A percentile compares a stretch with the other conserved stretches of the same genome.
Conservation (phyloP, 1,140 invertebrate species). For the Hyposmocoma kahamanoa region DNA sequence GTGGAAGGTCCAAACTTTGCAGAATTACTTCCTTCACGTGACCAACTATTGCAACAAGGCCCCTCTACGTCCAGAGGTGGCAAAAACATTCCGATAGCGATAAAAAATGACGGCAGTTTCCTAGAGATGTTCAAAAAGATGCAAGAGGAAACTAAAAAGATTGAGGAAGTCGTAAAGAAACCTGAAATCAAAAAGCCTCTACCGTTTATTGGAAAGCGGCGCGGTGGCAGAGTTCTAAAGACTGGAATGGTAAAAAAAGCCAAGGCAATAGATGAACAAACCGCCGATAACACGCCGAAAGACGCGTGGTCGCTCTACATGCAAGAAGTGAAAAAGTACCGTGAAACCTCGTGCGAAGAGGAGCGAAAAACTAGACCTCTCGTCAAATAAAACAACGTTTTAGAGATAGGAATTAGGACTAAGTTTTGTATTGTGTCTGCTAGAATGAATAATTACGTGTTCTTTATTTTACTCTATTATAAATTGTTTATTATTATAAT, state of each 20-base stretch:
- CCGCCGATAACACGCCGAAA: constrained; percentile 79
- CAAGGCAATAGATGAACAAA: constrained; percentile 78
- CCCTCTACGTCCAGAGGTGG: constrained; percentile 45
- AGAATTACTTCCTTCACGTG: constrained; percentile 43
- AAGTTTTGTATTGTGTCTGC: constrained; percentile 35
- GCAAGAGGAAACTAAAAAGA: constrained; percentile 77
- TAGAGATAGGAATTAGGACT: constrained; percentile 15
- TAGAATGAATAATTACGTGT: constrained; percentile 29
- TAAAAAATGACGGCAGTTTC: constrained; percentile 89
- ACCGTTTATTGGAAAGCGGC: constrained; percentile 84
- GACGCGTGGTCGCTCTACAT: constrained; percentile 95
- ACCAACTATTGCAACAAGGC: constrained; percentile 28
- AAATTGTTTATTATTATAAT: constrained; percentile 32
- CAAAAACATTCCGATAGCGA: constrained; percentile 43
- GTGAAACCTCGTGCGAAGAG: constrained; percentile 92
- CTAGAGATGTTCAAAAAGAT: constrained; percentile 93
- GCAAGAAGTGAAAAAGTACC: constrained; percentile 93
- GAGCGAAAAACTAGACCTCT: constrained; percentile 92
- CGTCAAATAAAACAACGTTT: constrained; percentile 84
- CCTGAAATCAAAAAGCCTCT: constrained; percentile 72
- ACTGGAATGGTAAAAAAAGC: constrained; percentile 92
- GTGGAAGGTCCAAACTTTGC: constrained; percentile 64
- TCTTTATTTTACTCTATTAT: constrained; percentile 27
- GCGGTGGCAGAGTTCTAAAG: constrained; percentile 89
- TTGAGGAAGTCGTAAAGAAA: constrained; percentile 50